A percentile compares a stretch with the other conserved stretches of the same genome.
Evolutionary conservation across 2,888 invertebrate genomes (phyloP).

Genomic region (Leucozona laternaria): DNA sequence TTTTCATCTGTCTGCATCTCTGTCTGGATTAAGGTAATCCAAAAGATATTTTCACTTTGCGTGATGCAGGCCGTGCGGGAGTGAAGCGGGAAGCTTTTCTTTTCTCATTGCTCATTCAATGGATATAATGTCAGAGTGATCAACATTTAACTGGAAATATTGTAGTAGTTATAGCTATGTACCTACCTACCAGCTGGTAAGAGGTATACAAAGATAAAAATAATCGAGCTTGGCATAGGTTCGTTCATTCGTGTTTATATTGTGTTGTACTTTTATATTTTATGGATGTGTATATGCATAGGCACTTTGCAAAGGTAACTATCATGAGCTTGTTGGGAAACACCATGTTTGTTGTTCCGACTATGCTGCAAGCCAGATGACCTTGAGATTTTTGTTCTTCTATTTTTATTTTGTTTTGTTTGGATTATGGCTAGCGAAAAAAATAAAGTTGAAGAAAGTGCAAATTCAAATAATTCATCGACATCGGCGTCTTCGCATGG

Average conservation of each 20-base stretch:
- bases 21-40: conserved; percentile 54
- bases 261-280: neutral
- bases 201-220: conserved; percentile 11
- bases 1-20: conserved; percentile 53
- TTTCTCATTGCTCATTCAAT: conserved; percentile 42
- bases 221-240: conserved; percentile 32
- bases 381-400: conserved; percentile 53
- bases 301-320: conserved; percentile 7
- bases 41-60: conserved; percentile 58
- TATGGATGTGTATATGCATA: neutral
- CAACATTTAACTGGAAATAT: conserved; percentile 38
- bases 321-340: conserved; percentile 34
- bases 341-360: conserved; percentile 31
- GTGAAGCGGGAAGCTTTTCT: conserved; percentile 29
- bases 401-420: conserved; percentile 16
- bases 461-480: conserved; percentile 68
- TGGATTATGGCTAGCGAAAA: conserved; percentile 60
- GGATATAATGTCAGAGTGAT: conserved; percentile 47
- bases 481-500: conserved; percentile 20
- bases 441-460: conserved; percentile 55
- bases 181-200: conserved; percentile 6
- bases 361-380: conserved; percentile 64
- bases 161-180: neutral
- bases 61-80: conserved; percentile 2
- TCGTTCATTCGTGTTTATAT: conserved; percentile 17